Conservation (phyloP, 2,797 vertebrate species). For the Myripristis jacobus region DNA sequence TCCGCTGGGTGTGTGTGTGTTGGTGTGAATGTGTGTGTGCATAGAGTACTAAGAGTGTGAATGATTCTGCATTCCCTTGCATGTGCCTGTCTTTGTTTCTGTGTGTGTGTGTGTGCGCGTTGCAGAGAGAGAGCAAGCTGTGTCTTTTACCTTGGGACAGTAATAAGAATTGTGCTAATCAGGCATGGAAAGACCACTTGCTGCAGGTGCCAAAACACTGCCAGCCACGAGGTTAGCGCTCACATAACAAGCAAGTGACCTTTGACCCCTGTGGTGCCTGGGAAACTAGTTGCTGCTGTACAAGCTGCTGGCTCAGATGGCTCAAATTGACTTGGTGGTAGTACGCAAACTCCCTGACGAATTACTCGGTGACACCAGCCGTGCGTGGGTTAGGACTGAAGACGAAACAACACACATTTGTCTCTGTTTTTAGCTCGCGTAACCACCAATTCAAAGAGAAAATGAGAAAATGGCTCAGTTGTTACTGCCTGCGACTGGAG, state of each 20-base stretch:
- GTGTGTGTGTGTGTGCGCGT: conserved; percentile 20
- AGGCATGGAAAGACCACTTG: conserved; percentile 71
- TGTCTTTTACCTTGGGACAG: conserved; percentile 36
- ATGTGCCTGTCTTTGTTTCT: conserved; percentile 31
- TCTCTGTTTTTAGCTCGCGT: conserved; percentile 45
- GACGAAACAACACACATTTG: conserved; percentile 17
- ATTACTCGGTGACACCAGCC: conserved; percentile 20
- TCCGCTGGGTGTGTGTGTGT: conserved; percentile 52
- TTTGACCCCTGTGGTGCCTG: conserved; percentile 43
- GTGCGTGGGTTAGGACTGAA: conserved; percentile 23
- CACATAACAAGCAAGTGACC: conserved; percentile 62
- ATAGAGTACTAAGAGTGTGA: conserved; percentile 50
- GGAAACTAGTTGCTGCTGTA: conserved; percentile 49
- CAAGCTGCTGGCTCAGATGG: conserved; percentile 40
- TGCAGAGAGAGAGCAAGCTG: conserved; percentile 39
- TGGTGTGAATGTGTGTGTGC: conserved; percentile 65
- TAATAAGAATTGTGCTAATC: conserved; percentile 64
- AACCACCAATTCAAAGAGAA: conserved; percentile 28
- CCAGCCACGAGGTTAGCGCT: conserved; percentile 62
- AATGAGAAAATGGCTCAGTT: conserved; percentile 57
- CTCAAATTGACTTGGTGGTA: background rate
- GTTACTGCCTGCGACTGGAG: conserved; percentile 27
- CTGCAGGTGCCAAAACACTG: conserved; percentile 74
- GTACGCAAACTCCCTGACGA: conserved; percentile 25
- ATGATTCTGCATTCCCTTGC: conserved; percentile 5